Evolutionary conservation across 2,113 vertebrate species (phyloP).

Genomic region (Osmerus eperlanus): DNA sequence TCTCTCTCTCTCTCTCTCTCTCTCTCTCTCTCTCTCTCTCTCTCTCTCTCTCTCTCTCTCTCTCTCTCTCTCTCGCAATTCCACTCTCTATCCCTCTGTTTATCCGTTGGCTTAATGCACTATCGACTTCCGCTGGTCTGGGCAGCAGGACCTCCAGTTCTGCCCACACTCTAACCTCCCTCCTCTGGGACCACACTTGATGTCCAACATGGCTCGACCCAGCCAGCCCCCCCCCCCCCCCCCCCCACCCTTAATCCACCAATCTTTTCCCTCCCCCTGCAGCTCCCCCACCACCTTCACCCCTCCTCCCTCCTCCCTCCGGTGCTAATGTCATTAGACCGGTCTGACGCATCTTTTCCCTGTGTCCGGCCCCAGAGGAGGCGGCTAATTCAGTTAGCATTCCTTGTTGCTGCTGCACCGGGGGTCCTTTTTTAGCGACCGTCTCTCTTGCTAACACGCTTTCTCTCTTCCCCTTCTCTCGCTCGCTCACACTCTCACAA

Average conservation of each 20-base stretch:
- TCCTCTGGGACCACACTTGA: constrained; percentile 60
- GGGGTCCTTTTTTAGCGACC: background rate
- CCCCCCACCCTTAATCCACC: no score
- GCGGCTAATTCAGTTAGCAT: constrained; percentile 14
- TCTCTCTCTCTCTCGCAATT: background rate
- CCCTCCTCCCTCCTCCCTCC: constrained; percentile 45
- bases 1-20: no score
- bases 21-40: no score
- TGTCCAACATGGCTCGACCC: constrained; percentile 64
- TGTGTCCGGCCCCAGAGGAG: constrained; percentile 23
- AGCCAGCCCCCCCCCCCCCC: constrained; percentile 28
- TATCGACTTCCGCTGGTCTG: constrained; percentile 63
- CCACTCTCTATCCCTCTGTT: background rate
- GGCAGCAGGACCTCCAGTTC: constrained; percentile 27
- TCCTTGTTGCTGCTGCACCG: background rate
- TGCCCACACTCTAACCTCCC: constrained; percentile 51
- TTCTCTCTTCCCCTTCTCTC: background rate
- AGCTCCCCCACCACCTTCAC: constrained; percentile 25
- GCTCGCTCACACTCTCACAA: background rate
- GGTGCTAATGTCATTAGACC: constrained; percentile 64
- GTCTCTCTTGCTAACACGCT: background rate
- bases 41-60: no score
- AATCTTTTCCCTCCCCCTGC: constrained; percentile 29
- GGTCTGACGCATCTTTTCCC: constrained; percentile 44
- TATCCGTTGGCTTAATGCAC: constrained; percentile 53